Evolutionary conservation across 1,140 invertebrate genomes (phyloP).

Genomic region (Diabrotica undecimpunctata): DNA sequence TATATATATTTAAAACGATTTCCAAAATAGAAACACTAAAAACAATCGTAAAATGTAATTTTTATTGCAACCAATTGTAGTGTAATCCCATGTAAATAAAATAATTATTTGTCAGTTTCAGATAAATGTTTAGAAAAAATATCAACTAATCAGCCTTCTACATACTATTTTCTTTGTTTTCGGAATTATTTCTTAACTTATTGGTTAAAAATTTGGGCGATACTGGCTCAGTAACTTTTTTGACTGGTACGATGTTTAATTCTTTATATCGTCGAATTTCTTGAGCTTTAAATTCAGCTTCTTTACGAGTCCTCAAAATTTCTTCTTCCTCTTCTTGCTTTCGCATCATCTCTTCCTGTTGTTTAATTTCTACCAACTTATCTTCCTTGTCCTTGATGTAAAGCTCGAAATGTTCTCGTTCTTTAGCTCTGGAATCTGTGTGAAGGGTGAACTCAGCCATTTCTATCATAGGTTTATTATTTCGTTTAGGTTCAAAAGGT

Average conservation of each 20-base stretch:
- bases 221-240: conserved; percentile 29
- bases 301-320: conserved; percentile 21
- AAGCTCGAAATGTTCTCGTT: conserved; percentile 50
- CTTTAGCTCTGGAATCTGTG: conserved; percentile 49
- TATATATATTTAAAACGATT: too few relatives aligned
- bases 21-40: too few relatives aligned
- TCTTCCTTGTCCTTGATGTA: conserved; percentile 46
- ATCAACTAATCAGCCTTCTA: too few relatives aligned
- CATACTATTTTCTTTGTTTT: conserved; percentile 3
- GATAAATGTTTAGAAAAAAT: too few relatives aligned
- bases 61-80: too few relatives aligned
- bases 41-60: too few relatives aligned
- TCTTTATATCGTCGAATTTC: conserved; percentile 32
- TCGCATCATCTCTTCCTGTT: conserved; percentile 16
- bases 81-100: too few relatives aligned
- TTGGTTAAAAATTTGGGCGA: conserved; percentile 27
- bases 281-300: conserved; percentile 29
- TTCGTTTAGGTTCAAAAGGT: conserved; percentile 51
- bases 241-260: conserved; percentile 22
- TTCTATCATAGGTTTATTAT: conserved; percentile 25
- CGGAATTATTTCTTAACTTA: conserved; percentile 5
- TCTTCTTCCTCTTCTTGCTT: conserved; percentile 17
- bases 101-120: too few relatives aligned
- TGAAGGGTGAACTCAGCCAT: conserved; percentile 49
- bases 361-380: conserved; percentile 33